Percentiles rank a stretch among this genome's conserved stretches.
Conservation (phyloP, 2,888 invertebrate genomes). For the Dicranocentrus wangi region DNA sequence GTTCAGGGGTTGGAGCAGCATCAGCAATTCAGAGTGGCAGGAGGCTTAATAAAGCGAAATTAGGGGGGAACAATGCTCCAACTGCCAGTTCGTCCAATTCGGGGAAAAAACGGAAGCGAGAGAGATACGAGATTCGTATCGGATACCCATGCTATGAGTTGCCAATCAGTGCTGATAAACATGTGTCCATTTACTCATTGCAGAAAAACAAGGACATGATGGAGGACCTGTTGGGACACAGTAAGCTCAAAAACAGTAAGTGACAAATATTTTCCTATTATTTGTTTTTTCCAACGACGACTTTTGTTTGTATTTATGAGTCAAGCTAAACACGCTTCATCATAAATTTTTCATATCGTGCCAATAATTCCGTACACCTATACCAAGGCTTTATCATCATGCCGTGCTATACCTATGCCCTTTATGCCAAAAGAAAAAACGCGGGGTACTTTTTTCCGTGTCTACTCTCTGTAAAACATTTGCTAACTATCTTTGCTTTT, state of each 20-base stretch:
- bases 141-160: slow-evolving; percentile 71
- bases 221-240: slow-evolving; percentile 82
- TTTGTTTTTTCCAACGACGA: not conserved
- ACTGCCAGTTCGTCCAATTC: slow-evolving; percentile 39
- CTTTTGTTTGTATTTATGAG: slow-evolving; percentile 3
- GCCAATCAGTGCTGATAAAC: slow-evolving; percentile 68
- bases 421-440: not conserved
- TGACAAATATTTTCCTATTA: slow-evolving; percentile 64
- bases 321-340: no score
- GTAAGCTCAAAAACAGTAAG: slow-evolving; percentile 82
- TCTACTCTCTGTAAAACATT: no score
- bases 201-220: slow-evolving; percentile 86
- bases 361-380: no score
- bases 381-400: no score
- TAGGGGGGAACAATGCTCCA: slow-evolving; percentile 11
- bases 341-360: no score
- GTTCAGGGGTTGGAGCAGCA: slow-evolving; percentile 2
- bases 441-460: not conserved
- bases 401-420: no score
- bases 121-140: slow-evolving; percentile 73
- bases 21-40: slow-evolving; percentile 24
- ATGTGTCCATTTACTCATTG: slow-evolving; percentile 75
- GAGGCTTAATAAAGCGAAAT: slow-evolving; percentile 36
- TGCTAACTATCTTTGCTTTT: no score
- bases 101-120: slow-evolving; percentile 68